phyloP scores from a whole-genome alignment of 2,113 vertebrate species.

The Scopus umbretta region DNA sequence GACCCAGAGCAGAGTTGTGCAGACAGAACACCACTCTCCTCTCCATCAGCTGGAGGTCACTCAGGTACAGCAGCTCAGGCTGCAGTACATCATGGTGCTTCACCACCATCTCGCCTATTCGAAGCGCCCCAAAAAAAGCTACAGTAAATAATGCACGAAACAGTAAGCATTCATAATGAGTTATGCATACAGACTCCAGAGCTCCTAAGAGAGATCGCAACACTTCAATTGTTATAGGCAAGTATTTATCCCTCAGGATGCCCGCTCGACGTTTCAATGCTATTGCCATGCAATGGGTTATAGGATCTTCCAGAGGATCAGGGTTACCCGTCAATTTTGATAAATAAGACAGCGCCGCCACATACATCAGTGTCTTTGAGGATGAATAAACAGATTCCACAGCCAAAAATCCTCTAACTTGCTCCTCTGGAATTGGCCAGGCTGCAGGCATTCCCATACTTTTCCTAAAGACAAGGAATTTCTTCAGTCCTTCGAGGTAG shows the following conservation, averaged over 20 bases:
- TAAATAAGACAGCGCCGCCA: conserved; percentile 6
- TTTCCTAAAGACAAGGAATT: conserved; percentile 14
- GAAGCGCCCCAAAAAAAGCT: conserved; percentile 39
- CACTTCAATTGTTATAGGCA: conserved; percentile 14
- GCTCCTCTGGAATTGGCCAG: conserved; percentile 43
- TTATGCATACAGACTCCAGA: not conserved
- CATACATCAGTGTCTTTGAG: not conserved
- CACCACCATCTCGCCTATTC: conserved; percentile 15
- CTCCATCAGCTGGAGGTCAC: not conserved
- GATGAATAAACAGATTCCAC: not conserved
- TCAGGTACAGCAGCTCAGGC: conserved; percentile 11
- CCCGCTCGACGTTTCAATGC: not conserved
- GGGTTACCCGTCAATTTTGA: conserved; percentile 10
- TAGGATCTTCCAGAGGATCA: not conserved
- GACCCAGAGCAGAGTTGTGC: not conserved
- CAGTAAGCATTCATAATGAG: conserved; percentile 6
- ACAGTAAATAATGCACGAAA: conserved; percentile 25
- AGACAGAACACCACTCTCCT: not conserved
- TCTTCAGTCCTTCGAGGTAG: not conserved
- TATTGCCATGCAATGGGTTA: not conserved
- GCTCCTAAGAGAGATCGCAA: conserved; percentile 15
- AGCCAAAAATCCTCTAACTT: conserved; percentile 42
- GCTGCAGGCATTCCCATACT: not conserved
- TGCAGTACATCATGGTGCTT: not conserved
- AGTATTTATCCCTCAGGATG: not conserved